Conservation (phyloP, 2,113 vertebrate genomes). For the Periophthalmus modestus region DNA sequence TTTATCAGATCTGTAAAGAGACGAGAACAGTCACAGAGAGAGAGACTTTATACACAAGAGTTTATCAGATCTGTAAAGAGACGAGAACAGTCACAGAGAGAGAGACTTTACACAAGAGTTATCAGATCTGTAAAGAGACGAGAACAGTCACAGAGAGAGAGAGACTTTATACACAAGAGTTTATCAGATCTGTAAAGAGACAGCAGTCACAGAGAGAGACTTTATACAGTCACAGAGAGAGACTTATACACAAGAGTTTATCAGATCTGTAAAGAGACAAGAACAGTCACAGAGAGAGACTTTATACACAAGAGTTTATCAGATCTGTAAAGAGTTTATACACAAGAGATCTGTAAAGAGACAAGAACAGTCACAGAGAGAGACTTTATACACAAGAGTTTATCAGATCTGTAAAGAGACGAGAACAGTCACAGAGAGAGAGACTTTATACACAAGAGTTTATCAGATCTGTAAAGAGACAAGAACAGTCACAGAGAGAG, state of each 20-base stretch:
- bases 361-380: constrained; percentile 10
- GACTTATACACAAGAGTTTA: constrained; percentile 15
- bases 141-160: too few species aligned
- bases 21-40: too few species aligned
- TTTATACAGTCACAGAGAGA: constrained; percentile 7
- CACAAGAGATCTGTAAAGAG: too few species aligned
- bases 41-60: too few species aligned
- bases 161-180: constrained; percentile 19
- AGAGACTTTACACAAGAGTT: constrained; percentile 16
- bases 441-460: constrained; percentile 19
- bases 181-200: not conserved
- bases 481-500: constrained; percentile 7
- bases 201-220: too few species aligned
- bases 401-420: not conserved
- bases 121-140: not conserved
- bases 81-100: constrained; percentile 8
- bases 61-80: too few species aligned
- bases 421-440: constrained; percentile 7
- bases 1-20: not conserved
- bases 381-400: constrained; percentile 19
- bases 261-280: not conserved
- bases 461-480: not conserved
- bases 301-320: constrained; percentile 14
- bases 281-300: constrained; percentile 12
- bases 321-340: not conserved